Evolutionary conservation across 2,888 invertebrate species (phyloP), one percentile per base, ranked within the genome.

Genomic region (Brachycybe producta): DNA sequence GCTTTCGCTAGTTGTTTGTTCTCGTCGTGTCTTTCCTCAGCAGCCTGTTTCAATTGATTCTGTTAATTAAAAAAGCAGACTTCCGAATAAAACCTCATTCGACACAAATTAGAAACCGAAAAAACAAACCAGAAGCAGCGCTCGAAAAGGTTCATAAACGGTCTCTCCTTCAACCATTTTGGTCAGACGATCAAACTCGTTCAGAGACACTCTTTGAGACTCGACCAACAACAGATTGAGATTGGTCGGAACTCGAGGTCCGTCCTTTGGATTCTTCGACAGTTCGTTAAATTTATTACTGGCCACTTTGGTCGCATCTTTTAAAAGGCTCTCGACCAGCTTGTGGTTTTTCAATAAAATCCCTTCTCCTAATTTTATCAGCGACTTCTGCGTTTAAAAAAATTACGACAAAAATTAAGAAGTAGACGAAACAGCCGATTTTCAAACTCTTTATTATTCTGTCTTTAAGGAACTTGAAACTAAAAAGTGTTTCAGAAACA

Each of bases 1-100:
- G n/a, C 17, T 15, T 42, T 23, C 24, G 54, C 36, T 11, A 56
- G 47, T 41, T 41, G 24, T 19, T 44, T 38, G 15, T 52, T 34
- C 49, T 53, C 43, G 17, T 27, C 4, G 27, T 47, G 28, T 23
- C 53, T 41, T 17, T 52, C 27, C 24, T 41, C 28, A 1, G 39
- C 17, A 40, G 15, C 27, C 32, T 41, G 23, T 23, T 42, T 28
- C 4, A 26, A 21, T 39, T 39, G 39, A 39, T 26, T 26, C 26
- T n/a, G 3, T 5, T 21, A 13, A 26, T 5, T 8, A 38, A 36
- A 36, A 36, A 36, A 19, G 8, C 17, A 36, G 2, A 19, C 8
- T 17, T 13, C 7, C 13, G 39, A 38, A 35, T 17, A 11, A 17
- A 23, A 38, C 15, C 13, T 21, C n/a, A n/a, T n/a, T n/a, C n/a